Evolutionary conservation across 92 coral and sea anemone species (phyloP).

Genomic region (Scolanthus callimorphus): DNA sequence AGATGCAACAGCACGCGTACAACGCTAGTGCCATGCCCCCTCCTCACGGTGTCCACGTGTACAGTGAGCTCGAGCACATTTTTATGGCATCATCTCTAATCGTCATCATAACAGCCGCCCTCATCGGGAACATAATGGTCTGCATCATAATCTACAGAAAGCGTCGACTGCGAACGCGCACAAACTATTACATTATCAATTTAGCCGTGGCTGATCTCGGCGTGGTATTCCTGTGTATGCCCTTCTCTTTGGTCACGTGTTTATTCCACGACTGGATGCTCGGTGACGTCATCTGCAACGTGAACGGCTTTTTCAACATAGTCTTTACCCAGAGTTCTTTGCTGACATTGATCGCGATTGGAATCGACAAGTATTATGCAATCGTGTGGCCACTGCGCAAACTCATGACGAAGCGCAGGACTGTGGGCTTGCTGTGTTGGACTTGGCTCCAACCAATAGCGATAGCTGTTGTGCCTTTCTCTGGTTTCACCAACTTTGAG

Average conservation of each 20-base stretch:
- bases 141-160: constrained; percentile 58
- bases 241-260: constrained; percentile 72
- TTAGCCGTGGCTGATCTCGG: constrained; percentile 74
- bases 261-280: constrained; percentile 58
- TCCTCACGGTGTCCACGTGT: not conserved
- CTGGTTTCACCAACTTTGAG: constrained; percentile 46
- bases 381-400: constrained; percentile 73
- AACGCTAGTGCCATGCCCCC: not conserved
- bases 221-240: constrained; percentile 69
- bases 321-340: constrained; percentile 74
- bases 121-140: constrained; percentile 66
- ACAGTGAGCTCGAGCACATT: constrained; percentile 48
- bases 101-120: constrained; percentile 52
- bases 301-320: constrained; percentile 73
- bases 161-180: constrained; percentile 75
- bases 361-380: constrained; percentile 73
- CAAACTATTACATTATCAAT: constrained; percentile 65
- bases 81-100: constrained; percentile 54
- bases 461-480: constrained; percentile 57
- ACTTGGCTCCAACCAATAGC: constrained; percentile 70
- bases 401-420: constrained; percentile 43
- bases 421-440: constrained; percentile 43
- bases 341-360: constrained; percentile 68
- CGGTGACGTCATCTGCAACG: constrained; percentile 58
- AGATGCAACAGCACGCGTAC: not conserved